A percentile compares a stretch with the other conserved stretches of the same genome.
Conservation (phyloP, 2,888 invertebrate species). For the Herminia tarsipennalis region DNA sequence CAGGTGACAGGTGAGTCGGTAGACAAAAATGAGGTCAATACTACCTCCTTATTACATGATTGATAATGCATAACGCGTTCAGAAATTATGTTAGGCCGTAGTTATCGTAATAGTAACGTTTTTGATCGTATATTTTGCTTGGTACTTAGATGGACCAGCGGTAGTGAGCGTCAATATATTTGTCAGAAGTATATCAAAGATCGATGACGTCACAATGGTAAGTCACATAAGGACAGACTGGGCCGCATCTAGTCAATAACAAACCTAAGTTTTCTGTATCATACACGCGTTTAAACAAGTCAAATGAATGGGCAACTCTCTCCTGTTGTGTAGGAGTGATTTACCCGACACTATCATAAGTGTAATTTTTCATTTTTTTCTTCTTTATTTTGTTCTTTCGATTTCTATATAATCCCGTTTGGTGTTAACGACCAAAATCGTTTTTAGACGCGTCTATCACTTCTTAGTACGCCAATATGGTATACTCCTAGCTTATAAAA, state of each 20-base stretch:
- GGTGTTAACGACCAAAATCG: slow-evolving; percentile 85
- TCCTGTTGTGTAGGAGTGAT: slow-evolving; percentile 71
- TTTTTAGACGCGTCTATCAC: slow-evolving; percentile 69
- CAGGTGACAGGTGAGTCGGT: slow-evolving; percentile 48
- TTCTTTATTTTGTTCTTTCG: slow-evolving; percentile 57
- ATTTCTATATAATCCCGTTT: slow-evolving; percentile 64
- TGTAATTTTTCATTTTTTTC: slow-evolving; percentile 65
- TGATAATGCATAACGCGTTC: slow-evolving; percentile 32
- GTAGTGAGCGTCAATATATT: slow-evolving; percentile 99
- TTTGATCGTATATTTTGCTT: slow-evolving; percentile 81
- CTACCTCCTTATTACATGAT: no score
- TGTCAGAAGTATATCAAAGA: slow-evolving; percentile 99
- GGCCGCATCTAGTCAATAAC: slow-evolving; percentile 72
- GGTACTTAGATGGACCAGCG: slow-evolving; percentile 94
- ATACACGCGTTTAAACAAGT: slow-evolving; percentile 71
- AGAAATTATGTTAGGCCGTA: slow-evolving; percentile 64
- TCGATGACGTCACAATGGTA: slow-evolving; percentile 99
- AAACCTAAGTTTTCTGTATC: slow-evolving; percentile 61
- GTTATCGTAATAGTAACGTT: slow-evolving; percentile 58
- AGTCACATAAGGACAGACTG: slow-evolving; percentile 86
- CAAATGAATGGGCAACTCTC: slow-evolving; percentile 84
- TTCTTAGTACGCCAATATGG: slow-evolving; percentile 39
- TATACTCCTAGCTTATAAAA: slow-evolving; percentile 42
- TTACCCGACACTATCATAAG: slow-evolving; percentile 62
- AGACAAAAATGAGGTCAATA: slow-evolving; percentile 5